phyloP scores from a whole-genome alignment of 92 coral and sea anemone species.

The Scolanthus callimorphus region DNA sequence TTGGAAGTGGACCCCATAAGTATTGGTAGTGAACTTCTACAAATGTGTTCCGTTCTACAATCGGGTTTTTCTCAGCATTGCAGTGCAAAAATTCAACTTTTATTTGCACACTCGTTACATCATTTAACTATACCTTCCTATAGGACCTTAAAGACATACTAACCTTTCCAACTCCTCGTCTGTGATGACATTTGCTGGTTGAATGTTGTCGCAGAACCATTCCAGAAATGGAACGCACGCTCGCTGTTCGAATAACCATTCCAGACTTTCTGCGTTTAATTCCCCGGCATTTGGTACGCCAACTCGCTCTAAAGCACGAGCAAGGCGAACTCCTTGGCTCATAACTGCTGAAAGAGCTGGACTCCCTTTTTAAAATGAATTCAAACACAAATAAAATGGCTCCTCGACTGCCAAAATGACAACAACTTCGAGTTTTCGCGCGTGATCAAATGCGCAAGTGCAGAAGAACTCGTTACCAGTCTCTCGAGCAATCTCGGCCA shows the following conservation, averaged over 20 bases:
- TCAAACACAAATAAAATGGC: too few relatives aligned
- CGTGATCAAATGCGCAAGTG: background rate
- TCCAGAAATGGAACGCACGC: conserved; percentile 75
- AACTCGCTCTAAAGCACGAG: conserved; percentile 53
- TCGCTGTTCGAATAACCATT: conserved; percentile 87
- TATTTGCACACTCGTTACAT: too few relatives aligned
- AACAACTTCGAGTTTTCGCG: background rate
- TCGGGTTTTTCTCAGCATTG: too few relatives aligned
- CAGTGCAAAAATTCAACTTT: too few relatives aligned
- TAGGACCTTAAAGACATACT: background rate
- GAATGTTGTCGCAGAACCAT: conserved; percentile 86
- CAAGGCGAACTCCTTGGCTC: conserved; percentile 64
- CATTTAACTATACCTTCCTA: background rate
- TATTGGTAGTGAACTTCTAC: too few relatives aligned
- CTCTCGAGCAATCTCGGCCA: too few relatives aligned
- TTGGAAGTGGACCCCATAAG: too few relatives aligned
- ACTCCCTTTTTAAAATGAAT: background rate
- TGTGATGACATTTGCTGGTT: conserved; percentile 63
- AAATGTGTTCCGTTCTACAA: too few relatives aligned
- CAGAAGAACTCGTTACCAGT: too few relatives aligned
- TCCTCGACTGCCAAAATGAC: too few relatives aligned
- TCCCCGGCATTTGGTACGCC: conserved; percentile 69
- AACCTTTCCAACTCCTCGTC: conserved; percentile 70
- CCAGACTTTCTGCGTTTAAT: conserved; percentile 68
- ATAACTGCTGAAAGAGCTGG: conserved; percentile 3